Evolutionary conservation across 1,140 invertebrate species (phyloP).

Genomic region (Psix sp.): DNA sequence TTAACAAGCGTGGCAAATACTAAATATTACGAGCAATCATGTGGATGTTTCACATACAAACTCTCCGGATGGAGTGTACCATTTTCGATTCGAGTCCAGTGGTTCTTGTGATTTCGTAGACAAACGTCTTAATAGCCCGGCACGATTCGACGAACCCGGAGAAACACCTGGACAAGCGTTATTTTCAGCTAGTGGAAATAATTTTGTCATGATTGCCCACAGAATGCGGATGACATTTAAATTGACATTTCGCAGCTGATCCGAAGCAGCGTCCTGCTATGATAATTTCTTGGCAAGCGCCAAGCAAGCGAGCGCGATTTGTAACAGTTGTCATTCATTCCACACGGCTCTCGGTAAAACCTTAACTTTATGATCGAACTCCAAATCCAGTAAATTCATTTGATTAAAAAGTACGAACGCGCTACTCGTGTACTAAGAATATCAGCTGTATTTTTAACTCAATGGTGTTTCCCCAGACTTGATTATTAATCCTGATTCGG

Average conservation of each 20-base stretch:
- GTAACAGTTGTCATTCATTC: conserved; percentile 45
- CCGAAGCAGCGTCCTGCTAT: conserved; percentile 25
- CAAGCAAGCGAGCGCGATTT: conserved; percentile 20
- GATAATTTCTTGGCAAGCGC: conserved; percentile 36
- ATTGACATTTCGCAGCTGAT: conserved; percentile 25
- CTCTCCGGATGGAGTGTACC: too few species aligned
- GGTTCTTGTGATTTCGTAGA: too few species aligned
- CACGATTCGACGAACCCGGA: too few species aligned
- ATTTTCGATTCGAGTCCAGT: too few species aligned
- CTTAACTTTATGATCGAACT: conserved; percentile 43
- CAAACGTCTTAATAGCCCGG: too few species aligned
- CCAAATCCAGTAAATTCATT: conserved; percentile 5
- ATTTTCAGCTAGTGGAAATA: too few species aligned
- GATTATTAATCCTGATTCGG: too few species aligned
- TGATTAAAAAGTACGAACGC: conserved; percentile 17
- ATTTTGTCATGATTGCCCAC: conserved; percentile 3
- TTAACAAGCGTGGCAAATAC: conserved; percentile 33
- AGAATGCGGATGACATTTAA: conserved; percentile 36
- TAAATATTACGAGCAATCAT: conserved; percentile 35
- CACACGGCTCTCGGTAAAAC: conserved; percentile 23
- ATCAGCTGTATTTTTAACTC: conserved; percentile 9
- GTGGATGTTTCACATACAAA: conserved; percentile 8
- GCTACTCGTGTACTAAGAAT: conserved; percentile 2
- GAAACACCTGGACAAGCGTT: too few species aligned
- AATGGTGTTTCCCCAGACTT: neutral